Conservation (phyloP, 2,888 invertebrate species). For the Tortricodes alternella region DNA sequence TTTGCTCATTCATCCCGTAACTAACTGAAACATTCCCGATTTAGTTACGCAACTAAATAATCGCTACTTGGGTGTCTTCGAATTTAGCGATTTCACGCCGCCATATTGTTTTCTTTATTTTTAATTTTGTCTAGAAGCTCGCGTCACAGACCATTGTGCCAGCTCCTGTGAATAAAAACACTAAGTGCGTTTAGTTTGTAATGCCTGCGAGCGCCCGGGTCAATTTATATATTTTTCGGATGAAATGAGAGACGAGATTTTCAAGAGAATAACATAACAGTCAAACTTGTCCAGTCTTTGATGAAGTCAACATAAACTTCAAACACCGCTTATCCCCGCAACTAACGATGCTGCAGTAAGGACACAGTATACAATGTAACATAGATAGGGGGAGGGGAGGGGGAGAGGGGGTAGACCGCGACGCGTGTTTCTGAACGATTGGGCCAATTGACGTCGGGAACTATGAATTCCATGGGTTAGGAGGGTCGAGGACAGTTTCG, state of each 20-base stretch:
- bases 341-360: not conserved
- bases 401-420: slow-evolving; percentile 51
- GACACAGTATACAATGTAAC: not conserved
- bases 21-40: slow-evolving; percentile 45
- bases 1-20: slow-evolving; percentile 16
- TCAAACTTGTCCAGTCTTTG: too few species aligned
- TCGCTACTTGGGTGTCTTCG: slow-evolving; percentile 69
- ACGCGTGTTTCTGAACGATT: slow-evolving; percentile 70
- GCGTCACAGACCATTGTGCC: slow-evolving; percentile 55
- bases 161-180: too few species aligned
- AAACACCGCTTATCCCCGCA: not conserved
- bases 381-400: slow-evolving; percentile 2
- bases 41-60: slow-evolving; percentile 49
- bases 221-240: too few species aligned
- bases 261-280: too few species aligned
- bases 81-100: slow-evolving; percentile 65
- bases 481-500: not conserved
- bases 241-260: too few species aligned
- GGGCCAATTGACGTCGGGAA: slow-evolving; percentile 55
- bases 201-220: too few species aligned
- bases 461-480: slow-evolving; percentile 34
- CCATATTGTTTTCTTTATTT: slow-evolving; percentile 50
- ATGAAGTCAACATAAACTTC: too few species aligned
- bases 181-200: too few species aligned
- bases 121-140: slow-evolving; percentile 48